A percentile compares a stretch with the other conserved stretches of the same genome.
Evolutionary conservation across 2,113 vertebrate species (phyloP).

Genomic region (Cynopterus brachyotis): DNA sequence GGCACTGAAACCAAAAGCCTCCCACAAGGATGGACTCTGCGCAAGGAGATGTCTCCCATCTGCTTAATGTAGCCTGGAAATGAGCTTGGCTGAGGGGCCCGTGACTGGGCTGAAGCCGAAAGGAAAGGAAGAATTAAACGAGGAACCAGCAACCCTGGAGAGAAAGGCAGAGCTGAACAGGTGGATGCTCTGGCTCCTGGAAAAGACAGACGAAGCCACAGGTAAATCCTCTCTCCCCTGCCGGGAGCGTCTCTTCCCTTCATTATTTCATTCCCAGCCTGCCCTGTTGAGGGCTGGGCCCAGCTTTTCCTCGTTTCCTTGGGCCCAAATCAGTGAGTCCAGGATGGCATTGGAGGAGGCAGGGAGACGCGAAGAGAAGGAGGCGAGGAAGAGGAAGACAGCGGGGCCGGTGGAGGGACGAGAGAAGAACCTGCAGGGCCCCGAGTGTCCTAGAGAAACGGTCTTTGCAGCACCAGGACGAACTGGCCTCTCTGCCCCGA

Average conservation of each 20-base stretch:
- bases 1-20: neutral
- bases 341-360: neutral
- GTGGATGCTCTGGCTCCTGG: neutral
- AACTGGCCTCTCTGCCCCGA: neutral
- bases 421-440: neutral
- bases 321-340: neutral
- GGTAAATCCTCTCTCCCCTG: neutral
- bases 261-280: neutral
- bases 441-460: neutral
- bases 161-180: neutral
- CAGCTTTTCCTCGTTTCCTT: neutral
- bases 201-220: neutral
- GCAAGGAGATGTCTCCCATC: neutral
- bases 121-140: neutral
- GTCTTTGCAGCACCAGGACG: fast-evolving
- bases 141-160: neutral
- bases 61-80: neutral
- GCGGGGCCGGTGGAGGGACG: neutral
- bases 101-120: neutral
- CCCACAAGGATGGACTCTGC: neutral
- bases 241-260: neutral
- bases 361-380: neutral
- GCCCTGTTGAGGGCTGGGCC: neutral
- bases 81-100: neutral
- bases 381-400: neutral